Conservation (phyloP, 2,888 invertebrate species). For the Watsonalla cultraria region DNA sequence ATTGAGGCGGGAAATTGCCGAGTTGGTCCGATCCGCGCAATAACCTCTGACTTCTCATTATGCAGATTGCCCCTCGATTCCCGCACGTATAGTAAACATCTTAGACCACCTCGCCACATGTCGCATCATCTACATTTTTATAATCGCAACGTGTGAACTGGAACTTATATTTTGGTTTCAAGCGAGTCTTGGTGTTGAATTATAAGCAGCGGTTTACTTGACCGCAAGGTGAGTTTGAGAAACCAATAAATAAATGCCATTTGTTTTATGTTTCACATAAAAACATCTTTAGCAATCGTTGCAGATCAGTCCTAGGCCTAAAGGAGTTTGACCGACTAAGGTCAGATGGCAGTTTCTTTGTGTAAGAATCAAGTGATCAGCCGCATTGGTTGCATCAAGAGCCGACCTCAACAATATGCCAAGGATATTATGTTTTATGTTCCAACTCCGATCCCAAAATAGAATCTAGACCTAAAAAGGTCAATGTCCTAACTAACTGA, state of each 20-base stretch:
- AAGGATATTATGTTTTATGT: too few relatives aligned
- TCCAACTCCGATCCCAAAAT: neutral
- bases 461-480: neutral
- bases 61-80: slow-evolving; percentile 65
- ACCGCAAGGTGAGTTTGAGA: neutral
- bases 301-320: too few relatives aligned
- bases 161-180: neutral
- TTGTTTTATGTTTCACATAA: neutral
- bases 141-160: slow-evolving; percentile 4
- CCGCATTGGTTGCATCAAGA: too few relatives aligned
- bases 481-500: neutral
- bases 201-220: neutral
- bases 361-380: too few relatives aligned
- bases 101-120: slow-evolving; percentile 19
- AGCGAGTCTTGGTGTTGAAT: neutral
- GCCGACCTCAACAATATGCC: too few relatives aligned
- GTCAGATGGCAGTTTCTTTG: too few relatives aligned
- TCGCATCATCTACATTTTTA: slow-evolving; percentile 17
- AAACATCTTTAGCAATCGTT: too few relatives aligned
- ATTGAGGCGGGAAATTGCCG: slow-evolving; percentile 67
- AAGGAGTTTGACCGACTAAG: too few relatives aligned
- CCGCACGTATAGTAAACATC: slow-evolving; percentile 57
- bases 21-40: slow-evolving; percentile 60
- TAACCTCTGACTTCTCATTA: slow-evolving; percentile 70
- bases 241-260: neutral